A percentile compares a stretch with the other conserved stretches of the same genome.
Conservation (phyloP, 2,888 invertebrate species). For the Nezara viridula region DNA sequence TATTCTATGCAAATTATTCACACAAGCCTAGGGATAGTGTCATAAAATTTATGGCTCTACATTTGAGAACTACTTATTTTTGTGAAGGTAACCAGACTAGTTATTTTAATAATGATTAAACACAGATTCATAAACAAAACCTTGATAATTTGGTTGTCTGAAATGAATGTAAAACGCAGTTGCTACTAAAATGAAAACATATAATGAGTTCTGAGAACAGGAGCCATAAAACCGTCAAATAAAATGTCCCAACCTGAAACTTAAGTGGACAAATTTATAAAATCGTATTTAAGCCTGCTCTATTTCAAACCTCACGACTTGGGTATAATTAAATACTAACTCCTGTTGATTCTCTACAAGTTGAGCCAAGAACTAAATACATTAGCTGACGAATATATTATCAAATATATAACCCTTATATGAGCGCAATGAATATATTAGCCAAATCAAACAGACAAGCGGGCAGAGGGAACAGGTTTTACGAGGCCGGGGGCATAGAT, state of each 20-base stretch:
- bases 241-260: neutral
- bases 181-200: no score
- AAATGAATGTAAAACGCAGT: no score
- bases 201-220: neutral
- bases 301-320: neutral
- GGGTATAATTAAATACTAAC: neutral
- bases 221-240: neutral
- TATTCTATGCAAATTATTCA: no score
- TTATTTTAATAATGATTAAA: no score
- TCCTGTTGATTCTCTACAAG: neutral
- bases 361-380: neutral
- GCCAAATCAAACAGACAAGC: neutral
- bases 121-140: no score
- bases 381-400: neutral
- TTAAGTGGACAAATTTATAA: neutral
- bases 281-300: neutral
- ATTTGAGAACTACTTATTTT: no score
- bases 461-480: neutral
- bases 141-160: no score
- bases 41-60: no score
- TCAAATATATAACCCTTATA: neutral
- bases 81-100: no score
- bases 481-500: neutral
- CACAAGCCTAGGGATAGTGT: no score
- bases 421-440: slow-evolving; percentile 8